phyloP scores from a whole-genome alignment of 2,888 invertebrate species.

The Oxyteleia sp. region DNA sequence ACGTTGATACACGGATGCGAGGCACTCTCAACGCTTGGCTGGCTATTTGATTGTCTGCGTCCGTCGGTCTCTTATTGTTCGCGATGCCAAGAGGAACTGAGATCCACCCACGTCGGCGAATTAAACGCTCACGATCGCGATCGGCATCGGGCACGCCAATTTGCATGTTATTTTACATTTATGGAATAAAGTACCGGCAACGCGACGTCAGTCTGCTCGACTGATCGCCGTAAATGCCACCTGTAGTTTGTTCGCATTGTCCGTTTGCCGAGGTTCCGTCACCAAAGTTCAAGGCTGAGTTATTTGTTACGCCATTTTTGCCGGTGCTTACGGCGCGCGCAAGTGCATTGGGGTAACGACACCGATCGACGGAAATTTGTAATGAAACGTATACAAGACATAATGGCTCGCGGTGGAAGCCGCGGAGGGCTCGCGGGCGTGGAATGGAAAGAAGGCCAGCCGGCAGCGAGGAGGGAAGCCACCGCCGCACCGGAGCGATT shows the following conservation, averaged over 20 bases:
- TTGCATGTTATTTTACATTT: conserved; percentile 26
- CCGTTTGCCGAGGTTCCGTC: conserved; percentile 20
- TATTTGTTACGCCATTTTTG: conserved; percentile 34
- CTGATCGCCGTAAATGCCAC: conserved; percentile 4
- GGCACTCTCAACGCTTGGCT: conserved; percentile 43
- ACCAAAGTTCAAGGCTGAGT: conserved; percentile 50
- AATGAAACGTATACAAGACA: conserved; percentile 84
- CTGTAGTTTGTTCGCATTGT: conserved; percentile 37
- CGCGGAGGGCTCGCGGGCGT: conserved; percentile 57
- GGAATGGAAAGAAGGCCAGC: conserved; percentile 40
- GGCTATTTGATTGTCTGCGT: conserved; percentile 51
- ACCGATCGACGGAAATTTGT: conserved; percentile 82
- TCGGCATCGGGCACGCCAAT: conserved; percentile 33
- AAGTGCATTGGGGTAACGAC: conserved; percentile 76
- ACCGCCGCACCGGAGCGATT: conserved; percentile 82
- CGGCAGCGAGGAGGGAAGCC: conserved; percentile 75
- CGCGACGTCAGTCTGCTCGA: not conserved
- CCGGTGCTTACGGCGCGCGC: conserved; percentile 1
- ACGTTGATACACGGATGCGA: conserved; percentile 31
- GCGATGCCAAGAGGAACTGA: conserved; percentile 39
- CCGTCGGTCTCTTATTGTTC: conserved; percentile 53
- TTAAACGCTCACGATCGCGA: conserved; percentile 44
- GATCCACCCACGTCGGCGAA: conserved; percentile 5
- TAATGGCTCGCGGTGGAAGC: conserved; percentile 78
- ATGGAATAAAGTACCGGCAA: conserved; percentile 15